Conservation (phyloP, 2,113 vertebrate genomes). For the Bungarus multicinctus region DNA sequence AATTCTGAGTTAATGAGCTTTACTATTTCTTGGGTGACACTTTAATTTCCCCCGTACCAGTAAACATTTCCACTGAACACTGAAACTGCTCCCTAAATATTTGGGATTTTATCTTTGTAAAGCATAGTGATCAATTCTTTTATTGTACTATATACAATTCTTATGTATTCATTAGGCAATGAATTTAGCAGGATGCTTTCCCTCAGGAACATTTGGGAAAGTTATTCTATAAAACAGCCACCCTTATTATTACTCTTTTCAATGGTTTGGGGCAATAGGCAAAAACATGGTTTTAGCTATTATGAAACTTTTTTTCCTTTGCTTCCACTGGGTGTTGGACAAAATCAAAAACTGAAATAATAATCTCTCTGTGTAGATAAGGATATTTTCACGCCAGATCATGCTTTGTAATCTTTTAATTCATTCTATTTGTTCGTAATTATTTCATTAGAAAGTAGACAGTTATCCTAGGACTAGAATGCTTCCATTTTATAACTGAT, state of each 20-base stretch:
- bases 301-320: conserved; percentile 39
- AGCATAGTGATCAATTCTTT: conserved; percentile 52
- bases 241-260: conserved; percentile 24
- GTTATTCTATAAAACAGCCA: conserved; percentile 40
- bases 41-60: conserved; percentile 64
- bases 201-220: conserved; percentile 40
- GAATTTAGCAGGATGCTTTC: conserved; percentile 51
- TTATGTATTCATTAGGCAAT: conserved; percentile 59
- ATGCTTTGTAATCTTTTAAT: not conserved
- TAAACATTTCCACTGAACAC: conserved; percentile 60
- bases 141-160: conserved; percentile 58
- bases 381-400: not conserved
- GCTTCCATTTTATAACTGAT: not conserved
- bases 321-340: not conserved
- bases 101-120: conserved; percentile 60
- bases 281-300: rapidly evolving
- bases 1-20: conserved; percentile 66
- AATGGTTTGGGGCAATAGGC: not conserved
- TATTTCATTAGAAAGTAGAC: not conserved
- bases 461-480: not conserved
- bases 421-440: not conserved
- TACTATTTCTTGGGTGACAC: conserved; percentile 67
- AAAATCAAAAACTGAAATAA: not conserved
- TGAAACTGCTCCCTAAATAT: conserved; percentile 60
- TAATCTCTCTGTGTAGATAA: not conserved